These are phyloP conservation scores for Genyomyrus donnyi DNA, from an alignment of 2,113 vertebrate genomes.

Conservation along the genomic window DNA sequence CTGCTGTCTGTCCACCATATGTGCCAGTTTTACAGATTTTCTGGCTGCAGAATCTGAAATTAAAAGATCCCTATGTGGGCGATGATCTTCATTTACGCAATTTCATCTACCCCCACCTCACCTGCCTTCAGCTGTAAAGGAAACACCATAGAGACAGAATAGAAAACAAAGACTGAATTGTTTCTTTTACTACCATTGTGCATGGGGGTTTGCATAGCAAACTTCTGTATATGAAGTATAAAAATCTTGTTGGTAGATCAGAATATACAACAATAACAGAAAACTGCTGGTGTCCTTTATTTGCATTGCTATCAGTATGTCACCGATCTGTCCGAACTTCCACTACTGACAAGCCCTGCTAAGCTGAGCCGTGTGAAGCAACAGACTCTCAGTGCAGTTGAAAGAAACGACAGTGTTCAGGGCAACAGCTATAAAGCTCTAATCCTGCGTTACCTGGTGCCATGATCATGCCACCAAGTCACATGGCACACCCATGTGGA, in stretches of 20 bases:
- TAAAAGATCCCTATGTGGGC: not conserved
- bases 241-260: not conserved
- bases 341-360: not conserved
- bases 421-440: not conserved
- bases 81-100: not conserved
- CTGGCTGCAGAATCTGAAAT: not conserved
- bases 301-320: not conserved
- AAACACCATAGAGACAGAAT: not conserved
- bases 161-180: not conserved
- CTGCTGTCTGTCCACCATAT: not conserved
- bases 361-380: not conserved
- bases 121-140: not conserved
- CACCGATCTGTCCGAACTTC: not conserved
- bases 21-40: not conserved
- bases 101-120: not conserved
- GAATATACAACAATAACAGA: not conserved
- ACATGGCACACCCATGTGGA: not conserved
- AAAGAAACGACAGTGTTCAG: not conserved
- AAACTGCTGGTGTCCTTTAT: not conserved
- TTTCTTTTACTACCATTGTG: not conserved
- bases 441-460: not conserved
- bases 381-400: not conserved
- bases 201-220: not conserved
- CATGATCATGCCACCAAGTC: not conserved
- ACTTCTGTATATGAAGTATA: not conserved